These are phyloP conservation scores for Masticophis lateralis DNA, from an alignment of 2,797 vertebrate genomes.

Conservation along the genomic window DNA sequence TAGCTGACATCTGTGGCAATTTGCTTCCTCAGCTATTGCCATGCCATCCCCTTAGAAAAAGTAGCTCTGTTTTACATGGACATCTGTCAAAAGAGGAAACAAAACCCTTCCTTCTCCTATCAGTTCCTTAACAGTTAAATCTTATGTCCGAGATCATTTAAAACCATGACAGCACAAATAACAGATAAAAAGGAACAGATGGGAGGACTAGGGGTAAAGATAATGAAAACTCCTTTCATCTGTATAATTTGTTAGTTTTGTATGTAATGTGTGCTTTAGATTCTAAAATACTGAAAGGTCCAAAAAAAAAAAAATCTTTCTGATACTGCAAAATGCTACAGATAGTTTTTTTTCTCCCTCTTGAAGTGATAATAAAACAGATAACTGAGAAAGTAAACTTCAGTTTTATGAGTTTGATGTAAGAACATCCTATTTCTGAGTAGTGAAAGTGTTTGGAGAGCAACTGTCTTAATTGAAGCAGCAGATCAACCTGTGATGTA, in stretches of 20 bases:
- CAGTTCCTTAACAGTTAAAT: conserved; percentile 23
- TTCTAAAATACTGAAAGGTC: conserved; percentile 10
- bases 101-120: neutral
- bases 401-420: neutral
- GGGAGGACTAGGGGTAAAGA: conserved; percentile 38
- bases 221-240: conserved; percentile 22
- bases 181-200: conserved; percentile 37
- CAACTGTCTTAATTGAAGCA: neutral
- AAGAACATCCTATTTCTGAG: conserved; percentile 22
- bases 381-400: neutral
- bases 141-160: neutral
- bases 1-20: neutral
- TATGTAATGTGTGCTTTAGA: neutral
- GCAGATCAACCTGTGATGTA: neutral
- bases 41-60: neutral
- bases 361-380: neutral
- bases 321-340: conserved; percentile 12
- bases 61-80: neutral
- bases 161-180: conserved; percentile 31
- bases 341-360: neutral
- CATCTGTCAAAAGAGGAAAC: neutral
- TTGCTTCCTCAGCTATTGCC: neutral
- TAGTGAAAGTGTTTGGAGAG: conserved; percentile 7
- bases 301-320: conserved; percentile 21
- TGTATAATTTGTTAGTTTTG: conserved; percentile 22